Evolutionary conservation across 2,888 invertebrate species (phyloP), one percentile per base, ranked within the genome.

Genomic region (Chloroclystis v-ata): DNA sequence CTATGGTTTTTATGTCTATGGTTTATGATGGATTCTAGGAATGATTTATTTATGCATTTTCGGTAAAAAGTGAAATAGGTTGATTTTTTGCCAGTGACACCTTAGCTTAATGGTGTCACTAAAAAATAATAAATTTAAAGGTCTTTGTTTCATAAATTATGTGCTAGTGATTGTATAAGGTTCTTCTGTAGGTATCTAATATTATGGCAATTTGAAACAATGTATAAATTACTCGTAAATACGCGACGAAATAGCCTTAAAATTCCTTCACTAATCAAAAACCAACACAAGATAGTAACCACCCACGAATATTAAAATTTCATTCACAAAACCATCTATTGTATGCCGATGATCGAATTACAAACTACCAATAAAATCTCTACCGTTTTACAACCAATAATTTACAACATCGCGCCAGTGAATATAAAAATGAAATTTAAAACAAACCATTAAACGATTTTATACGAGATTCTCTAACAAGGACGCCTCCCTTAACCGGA

Each of bases 371-470:
- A 78, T 79, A 79, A 78, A 79, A 70, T 42, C 65, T 67, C 68
- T 54, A 61, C 53, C 67, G 63, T 77, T 81, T 77, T 78, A 83
- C 76, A 77, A 75, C 73, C 74, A 75, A 78, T 82, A 81, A 82
- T 78, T 83, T 78, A 82, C 75, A 67, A 73, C 75, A 75, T 72
- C 70, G 72, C 73, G 64, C 67, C 75, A 69, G 59, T 75, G 75
- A 81, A 80, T 78, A 69, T 79, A 78, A 78, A 83, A 86, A 82
- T 80, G 78, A 81, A 82, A 84, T 84, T 84, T 85, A 86, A 86
- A 87, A 87, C 86, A 87, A 86, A 85, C 85, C 85, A 87, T 87
- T 86, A 84, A 84, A 84, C 82, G 77, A 84, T 85, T 84, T 83
- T 78, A 80, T 82, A 79, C 78, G 79, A 79, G 83, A 83, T 77